Conservation (phyloP, 37 sponge, comb jelly and placozoan genomes). For the Haliclona indistincta region DNA sequence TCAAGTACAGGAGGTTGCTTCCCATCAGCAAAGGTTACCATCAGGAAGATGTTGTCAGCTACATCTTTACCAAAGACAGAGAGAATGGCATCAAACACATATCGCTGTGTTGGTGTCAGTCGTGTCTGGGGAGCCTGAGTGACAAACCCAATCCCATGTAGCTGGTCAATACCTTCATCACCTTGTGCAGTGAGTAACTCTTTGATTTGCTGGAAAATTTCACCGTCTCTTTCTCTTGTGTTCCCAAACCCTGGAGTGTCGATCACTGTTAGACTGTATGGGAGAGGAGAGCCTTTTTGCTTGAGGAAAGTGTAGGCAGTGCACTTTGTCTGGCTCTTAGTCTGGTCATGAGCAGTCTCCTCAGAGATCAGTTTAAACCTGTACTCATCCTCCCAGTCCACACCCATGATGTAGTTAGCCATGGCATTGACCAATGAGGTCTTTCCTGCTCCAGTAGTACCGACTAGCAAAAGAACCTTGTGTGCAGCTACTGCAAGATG, state of each 20-base stretch:
- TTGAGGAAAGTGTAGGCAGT: constrained; percentile 49
- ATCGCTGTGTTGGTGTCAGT: constrained; percentile 42
- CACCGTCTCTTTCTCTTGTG: constrained; percentile 36
- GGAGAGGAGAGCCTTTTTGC: constrained; percentile 21
- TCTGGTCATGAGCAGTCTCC: constrained; percentile 11
- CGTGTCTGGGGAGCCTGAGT: constrained; percentile 41
- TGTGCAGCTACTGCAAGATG: too few species aligned
- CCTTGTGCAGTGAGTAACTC: constrained; percentile 17
- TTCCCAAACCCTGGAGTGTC: constrained; percentile 67
- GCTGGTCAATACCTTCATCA: constrained; percentile 7
- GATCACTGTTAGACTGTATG: constrained; percentile 34
- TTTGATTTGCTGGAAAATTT: constrained; percentile 21
- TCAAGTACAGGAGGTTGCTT: constrained; percentile 52
- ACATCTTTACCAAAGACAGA: constrained; percentile 38
- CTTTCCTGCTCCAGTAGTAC: constrained; percentile 64
- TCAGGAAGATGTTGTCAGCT: constrained; percentile 52
- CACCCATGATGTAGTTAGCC: constrained; percentile 52
- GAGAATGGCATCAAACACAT: constrained; percentile 51
- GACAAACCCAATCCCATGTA: constrained; percentile 56
- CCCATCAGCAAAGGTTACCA: constrained; percentile 83
- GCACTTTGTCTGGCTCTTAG: constrained; percentile 41
- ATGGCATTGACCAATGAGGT: constrained; percentile 59
- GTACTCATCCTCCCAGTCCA: constrained; percentile 58
- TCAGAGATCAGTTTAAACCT: constrained; percentile 42
- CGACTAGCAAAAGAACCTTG: constrained; percentile 51